Evolutionary conservation across 2,797 vertebrate genomes (phyloP), one percentile per base, ranked within the genome.

Genomic region (Hydrolagus colliei): DNA sequence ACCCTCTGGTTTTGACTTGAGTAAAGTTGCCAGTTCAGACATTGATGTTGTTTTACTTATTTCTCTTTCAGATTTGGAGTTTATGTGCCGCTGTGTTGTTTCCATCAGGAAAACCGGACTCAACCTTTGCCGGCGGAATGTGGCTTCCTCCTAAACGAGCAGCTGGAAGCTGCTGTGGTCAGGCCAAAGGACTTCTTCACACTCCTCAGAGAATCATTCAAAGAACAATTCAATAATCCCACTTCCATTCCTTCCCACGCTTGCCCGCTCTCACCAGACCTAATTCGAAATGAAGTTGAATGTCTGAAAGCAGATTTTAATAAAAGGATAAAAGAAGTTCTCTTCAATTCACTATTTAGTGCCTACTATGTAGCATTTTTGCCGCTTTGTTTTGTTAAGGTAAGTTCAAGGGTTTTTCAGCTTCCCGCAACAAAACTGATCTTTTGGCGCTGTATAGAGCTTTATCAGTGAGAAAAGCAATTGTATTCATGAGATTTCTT

Each of bases 321-420:
- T 91, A 96, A 96, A 78, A 94, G 98, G 86, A 99, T 99, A 90
- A 99, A 99, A 91, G 98, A 99, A 92, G 98, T 99, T 88, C 96
- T 99, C 87, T 99, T 99, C 95, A 99, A 99, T 92, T 99, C 98
- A 41, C 94, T 99, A 89, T 99, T 99, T 94, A 99, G 97, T 89
- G 98, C 97, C 89, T 99, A 99, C 92, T 99, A 99, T 0, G 98
- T 99, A 86, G 97, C 98, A 35, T 98, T 98, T 92, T 94, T 99
- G 90, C 98, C 98, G 0, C 94, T 99, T 86, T 99, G 98, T 91
- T 99, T 99, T 85, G 98, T 99, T 89, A 97, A 98, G 95, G 98
- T 99, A 89, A 84, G 94, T 88, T 11, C 35, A 4, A 52, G 22
- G 59, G 41, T 35, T 73, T 86, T 35, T 22, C 14, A 27, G 5